Evolutionary conservation across 2,113 vertebrate species (phyloP), one percentile per base, ranked within the genome.

Genomic region (Chlamydotis undulata): DNA sequence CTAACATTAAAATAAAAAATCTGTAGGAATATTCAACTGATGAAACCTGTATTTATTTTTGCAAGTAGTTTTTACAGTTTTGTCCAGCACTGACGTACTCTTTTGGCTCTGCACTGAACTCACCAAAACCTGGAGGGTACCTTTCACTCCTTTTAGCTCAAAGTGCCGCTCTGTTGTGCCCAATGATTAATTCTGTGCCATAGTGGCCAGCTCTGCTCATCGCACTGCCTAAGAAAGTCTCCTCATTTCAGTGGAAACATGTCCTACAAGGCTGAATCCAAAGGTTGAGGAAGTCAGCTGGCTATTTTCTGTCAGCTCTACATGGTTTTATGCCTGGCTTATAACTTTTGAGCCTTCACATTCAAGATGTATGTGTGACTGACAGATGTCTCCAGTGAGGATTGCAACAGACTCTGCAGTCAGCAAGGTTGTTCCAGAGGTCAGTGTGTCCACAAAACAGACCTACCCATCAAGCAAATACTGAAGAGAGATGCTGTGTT

Each of bases 31-130:
- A 67, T 60, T 49, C 14, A 49, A 4, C 14, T 75, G 18, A 59
- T 78, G 33, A 83, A 89, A 74, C 14, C 61, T 59, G 9, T 6
- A 5, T 33, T 85, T 41, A 67, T 70, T 85, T 83, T 52, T 63
- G 31, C 1, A 2, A 68, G 21, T 47, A 37, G 7, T 6, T 55
- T 82, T 78, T 71, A 29, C 4, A 35, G 17, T 49, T 77, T 86
- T 70, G 37, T 47, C 47, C 28, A 60, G 13, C 35, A 65, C 23
- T 3, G 3, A 52, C 0, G 3, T 41, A 33, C 4, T 52, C 13
- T 64, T 83, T 56, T 79, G 61, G n/a, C 15, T 28, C 56, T 0
- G 0, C 55, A 35, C 19, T 0, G 2, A 83, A 80, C 19, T 70
- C 37, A 33, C 2, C 0, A 63, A 77, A 91, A 89, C 8, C 29